Conservation (phyloP, 2,113 vertebrate species). For the Toxotes jaculatrix region DNA sequence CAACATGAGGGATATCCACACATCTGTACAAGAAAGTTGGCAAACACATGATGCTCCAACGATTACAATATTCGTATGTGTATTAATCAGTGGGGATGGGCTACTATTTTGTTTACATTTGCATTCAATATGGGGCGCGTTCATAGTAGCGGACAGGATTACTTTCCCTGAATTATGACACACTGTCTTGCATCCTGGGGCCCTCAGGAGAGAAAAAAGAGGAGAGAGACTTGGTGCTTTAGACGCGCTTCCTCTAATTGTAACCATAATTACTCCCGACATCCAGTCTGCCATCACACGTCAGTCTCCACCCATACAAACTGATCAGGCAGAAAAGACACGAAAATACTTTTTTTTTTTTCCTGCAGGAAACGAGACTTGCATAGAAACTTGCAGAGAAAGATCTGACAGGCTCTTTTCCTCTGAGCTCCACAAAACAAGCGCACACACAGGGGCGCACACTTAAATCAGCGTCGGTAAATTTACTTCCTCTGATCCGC, state of each 20-base stretch:
- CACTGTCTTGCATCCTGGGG: slow-evolving; percentile 29
- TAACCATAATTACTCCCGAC: slow-evolving; percentile 60
- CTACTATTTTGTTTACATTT: neutral
- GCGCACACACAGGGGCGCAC: slow-evolving; percentile 31
- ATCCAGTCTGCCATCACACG: slow-evolving; percentile 49
- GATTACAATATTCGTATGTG: no score
- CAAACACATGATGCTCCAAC: neutral
- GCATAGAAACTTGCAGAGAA: slow-evolving; percentile 32
- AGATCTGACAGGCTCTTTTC: neutral
- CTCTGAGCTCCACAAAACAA: slow-evolving; percentile 25
- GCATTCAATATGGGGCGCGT: neutral
- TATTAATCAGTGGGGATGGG: neutral
- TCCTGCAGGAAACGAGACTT: slow-evolving; percentile 21
- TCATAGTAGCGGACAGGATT: slow-evolving; percentile 31
- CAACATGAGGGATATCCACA: neutral
- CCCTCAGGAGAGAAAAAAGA: slow-evolving; percentile 3
- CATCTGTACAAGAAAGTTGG: neutral
- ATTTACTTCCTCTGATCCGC: slow-evolving; percentile 22
- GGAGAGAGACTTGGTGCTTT: slow-evolving; percentile 33
- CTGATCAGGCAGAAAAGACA: slow-evolving; percentile 35
- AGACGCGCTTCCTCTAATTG: slow-evolving; percentile 57
- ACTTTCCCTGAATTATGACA: slow-evolving; percentile 31
- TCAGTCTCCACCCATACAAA: slow-evolving; percentile 58
- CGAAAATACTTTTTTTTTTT: neutral
- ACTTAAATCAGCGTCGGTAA: neutral